Conservation (phyloP, 2,113 vertebrate genomes). For the Caloenas nicobarica region DNA sequence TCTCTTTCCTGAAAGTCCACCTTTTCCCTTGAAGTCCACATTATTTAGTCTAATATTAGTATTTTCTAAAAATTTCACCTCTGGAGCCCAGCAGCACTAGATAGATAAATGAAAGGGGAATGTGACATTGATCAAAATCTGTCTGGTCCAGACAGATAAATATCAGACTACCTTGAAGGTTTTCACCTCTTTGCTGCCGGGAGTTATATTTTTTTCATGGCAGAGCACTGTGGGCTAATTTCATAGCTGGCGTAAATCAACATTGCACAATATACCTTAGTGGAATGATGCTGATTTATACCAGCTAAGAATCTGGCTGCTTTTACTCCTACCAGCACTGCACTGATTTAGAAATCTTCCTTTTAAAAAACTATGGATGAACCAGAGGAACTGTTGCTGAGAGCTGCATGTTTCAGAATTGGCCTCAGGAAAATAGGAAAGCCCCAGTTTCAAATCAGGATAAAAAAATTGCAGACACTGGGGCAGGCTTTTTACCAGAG, state of each 20-base stretch:
- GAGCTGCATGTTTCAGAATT: not conserved
- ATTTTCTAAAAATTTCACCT: conserved; percentile 6
- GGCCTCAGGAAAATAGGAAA: not conserved
- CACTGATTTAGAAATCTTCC: conserved; percentile 7
- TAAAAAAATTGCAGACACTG: not conserved
- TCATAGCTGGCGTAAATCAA: conserved; percentile 55
- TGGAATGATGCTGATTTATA: conserved; percentile 38
- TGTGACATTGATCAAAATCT: conserved; percentile 33
- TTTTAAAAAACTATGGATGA: not conserved
- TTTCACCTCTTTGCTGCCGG: conserved; percentile 44
- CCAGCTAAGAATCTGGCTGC: conserved; percentile 48
- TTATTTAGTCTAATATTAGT: not conserved
- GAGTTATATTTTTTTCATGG: conserved; percentile 53
- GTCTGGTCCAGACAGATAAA: conserved; percentile 44
- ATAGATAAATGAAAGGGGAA: conserved; percentile 2
- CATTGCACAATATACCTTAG: conserved; percentile 1
- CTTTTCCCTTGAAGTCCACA: not conserved
- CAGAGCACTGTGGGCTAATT: conserved; percentile 51
- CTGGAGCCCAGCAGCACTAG: not conserved
- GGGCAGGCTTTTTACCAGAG: not conserved
- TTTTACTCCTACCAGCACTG: not conserved
- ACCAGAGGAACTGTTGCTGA: not conserved
- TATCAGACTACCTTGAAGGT: conserved; percentile 43
- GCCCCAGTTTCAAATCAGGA: not conserved
- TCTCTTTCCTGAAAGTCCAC: not conserved